Percentiles rank a stretch among this genome's conserved stretches.
Conservation (phyloP, 2,797 vertebrate species). For the Periparus ater region DNA sequence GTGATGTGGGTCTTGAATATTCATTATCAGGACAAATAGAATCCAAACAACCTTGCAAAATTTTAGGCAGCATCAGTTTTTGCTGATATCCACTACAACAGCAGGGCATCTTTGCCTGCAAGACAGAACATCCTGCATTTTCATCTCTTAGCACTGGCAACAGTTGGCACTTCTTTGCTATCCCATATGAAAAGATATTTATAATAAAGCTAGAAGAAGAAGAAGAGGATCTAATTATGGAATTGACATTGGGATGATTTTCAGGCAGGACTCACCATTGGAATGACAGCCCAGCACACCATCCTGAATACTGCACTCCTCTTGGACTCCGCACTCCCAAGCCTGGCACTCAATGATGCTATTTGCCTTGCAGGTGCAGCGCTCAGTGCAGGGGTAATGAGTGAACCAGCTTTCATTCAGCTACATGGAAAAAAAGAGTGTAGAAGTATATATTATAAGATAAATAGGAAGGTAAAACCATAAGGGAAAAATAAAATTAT, state of each 20-base stretch:
- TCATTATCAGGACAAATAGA: neutral
- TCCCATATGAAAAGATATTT: neutral
- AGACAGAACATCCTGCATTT: neutral
- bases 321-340: conserved; percentile 84
- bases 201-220: neutral
- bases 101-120: neutral
- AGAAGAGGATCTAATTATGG: neutral
- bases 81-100: neutral
- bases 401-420: conserved; percentile 86
- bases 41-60: neutral
- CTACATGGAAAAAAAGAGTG: conserved; percentile 54
- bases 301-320: conserved; percentile 83
- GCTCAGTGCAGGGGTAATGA: conserved; percentile 77
- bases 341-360: conserved; percentile 74
- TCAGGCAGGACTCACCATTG: conserved; percentile 71
- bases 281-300: conserved; percentile 86
- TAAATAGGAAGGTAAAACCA: neutral
- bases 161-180: neutral
- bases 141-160: neutral
- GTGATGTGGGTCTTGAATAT: neutral
- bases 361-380: conserved; percentile 79
- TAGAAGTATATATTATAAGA: neutral
- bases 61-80: neutral
- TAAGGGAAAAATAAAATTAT: neutral
- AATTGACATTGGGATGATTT: neutral